Conservation (phyloP, 2,888 invertebrate genomes). For the Phengaris alcon region DNA sequence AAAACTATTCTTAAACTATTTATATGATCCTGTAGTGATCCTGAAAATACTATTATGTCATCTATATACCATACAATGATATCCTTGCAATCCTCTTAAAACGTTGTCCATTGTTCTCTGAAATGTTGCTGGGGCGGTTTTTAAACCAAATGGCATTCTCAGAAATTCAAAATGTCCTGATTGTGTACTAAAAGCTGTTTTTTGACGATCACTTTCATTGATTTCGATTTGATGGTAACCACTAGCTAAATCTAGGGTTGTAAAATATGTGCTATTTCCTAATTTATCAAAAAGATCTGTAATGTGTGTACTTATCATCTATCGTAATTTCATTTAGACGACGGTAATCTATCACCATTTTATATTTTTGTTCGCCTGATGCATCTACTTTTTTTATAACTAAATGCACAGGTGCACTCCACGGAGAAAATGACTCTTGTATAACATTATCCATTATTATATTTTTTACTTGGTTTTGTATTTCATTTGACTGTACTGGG, state of each 20-base stretch:
- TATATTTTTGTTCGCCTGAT: no score
- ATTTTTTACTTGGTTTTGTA: no score
- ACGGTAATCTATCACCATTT: no score
- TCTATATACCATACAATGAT: slow-evolving; percentile 44
- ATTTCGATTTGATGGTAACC: slow-evolving; percentile 43
- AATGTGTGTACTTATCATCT: no score
- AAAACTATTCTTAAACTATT: slow-evolving; percentile 39
- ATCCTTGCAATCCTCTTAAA: slow-evolving; percentile 38
- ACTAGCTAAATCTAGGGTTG: slow-evolving; percentile 40
- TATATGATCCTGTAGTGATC: slow-evolving; percentile 41
- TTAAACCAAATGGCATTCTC: slow-evolving; percentile 38
- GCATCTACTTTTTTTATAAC: no score
- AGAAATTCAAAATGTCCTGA: slow-evolving; percentile 38
- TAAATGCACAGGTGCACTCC: no score
- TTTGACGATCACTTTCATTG: slow-evolving; percentile 31
- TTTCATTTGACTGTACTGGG: no score
- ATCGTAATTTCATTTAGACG: no score
- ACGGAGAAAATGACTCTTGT: no score
- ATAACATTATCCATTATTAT: no score
- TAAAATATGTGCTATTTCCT: slow-evolving; percentile 41
- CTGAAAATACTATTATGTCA: slow-evolving; percentile 46
- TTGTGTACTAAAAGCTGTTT: slow-evolving; percentile 37
- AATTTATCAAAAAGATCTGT: slow-evolving; percentile 41
- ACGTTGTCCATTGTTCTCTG: slow-evolving; percentile 41
- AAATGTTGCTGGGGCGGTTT: slow-evolving; percentile 39